phyloP scores from a whole-genome alignment of 2,113 vertebrate genomes.

The Dolichallabes microphthalmus region DNA sequence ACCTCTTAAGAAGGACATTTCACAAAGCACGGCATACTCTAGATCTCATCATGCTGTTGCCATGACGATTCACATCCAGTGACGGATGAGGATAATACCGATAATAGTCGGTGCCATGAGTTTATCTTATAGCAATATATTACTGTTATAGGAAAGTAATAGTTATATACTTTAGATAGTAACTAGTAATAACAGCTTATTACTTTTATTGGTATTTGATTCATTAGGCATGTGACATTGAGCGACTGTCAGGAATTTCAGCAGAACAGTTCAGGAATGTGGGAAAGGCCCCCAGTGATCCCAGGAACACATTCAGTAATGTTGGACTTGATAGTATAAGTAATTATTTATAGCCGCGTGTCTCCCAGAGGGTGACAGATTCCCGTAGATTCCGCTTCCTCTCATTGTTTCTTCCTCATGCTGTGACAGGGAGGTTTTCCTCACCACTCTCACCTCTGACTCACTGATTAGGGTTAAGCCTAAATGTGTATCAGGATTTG shows the following conservation, averaged over 20 bases:
- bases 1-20: not conserved
- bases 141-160: too few species aligned
- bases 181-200: too few species aligned
- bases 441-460: not conserved
- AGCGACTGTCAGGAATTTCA: too few species aligned
- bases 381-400: not conserved
- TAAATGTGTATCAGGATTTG: not conserved
- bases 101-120: not conserved
- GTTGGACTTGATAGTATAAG: not conserved
- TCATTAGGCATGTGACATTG: too few species aligned
- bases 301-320: not conserved
- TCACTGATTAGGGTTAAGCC: not conserved
- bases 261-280: too few species aligned
- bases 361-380: not conserved
- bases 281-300: not conserved
- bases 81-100: not conserved
- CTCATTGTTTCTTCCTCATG: not conserved
- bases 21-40: not conserved
- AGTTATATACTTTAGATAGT: too few species aligned
- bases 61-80: not conserved
- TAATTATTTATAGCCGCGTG: not conserved
- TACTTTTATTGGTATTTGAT: too few species aligned
- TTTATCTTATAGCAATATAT: not conserved
- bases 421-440: not conserved
- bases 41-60: not conserved